phyloP scores from a whole-genome alignment of 2,888 invertebrate genomes.

The Melikaiella ostensackeni region DNA sequence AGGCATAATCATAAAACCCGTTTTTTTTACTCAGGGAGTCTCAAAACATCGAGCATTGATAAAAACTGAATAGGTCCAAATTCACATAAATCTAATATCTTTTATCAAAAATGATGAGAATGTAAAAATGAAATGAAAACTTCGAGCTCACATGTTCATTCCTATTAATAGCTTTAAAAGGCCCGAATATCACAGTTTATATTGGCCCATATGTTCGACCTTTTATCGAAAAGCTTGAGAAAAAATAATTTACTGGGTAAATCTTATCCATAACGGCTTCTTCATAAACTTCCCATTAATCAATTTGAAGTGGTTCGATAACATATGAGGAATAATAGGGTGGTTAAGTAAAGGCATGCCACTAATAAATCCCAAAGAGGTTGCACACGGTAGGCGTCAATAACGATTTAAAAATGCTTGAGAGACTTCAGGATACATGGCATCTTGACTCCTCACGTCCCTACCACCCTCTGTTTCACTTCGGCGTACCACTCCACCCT shows the following conservation, averaged over 20 bases:
- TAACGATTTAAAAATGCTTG: conserved; percentile 51
- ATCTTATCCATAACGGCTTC: neutral
- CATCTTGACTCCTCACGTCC: conserved; percentile 16
- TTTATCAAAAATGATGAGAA: too few species aligned
- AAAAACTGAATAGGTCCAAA: too few species aligned
- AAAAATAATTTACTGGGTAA: neutral
- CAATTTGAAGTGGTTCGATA: neutral
- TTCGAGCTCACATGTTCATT: too few species aligned
- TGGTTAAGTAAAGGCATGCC: neutral
- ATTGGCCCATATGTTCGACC: neutral
- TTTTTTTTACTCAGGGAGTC: too few species aligned
- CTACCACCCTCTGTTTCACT: conserved; percentile 28
- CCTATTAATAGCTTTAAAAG: too few species aligned
- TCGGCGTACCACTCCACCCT: conserved; percentile 38
- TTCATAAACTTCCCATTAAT: neutral
- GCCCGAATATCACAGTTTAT: neutral
- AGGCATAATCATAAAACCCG: too few species aligned
- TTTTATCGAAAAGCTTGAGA: neutral
- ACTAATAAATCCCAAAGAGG: conserved; percentile 6
- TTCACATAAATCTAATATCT: too few species aligned
- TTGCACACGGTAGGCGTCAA: conserved; percentile 42
- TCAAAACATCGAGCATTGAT: too few species aligned
- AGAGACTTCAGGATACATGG: conserved; percentile 43
- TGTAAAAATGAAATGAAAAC: too few species aligned
- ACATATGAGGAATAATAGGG: neutral